phyloP scores from a whole-genome alignment of 2,888 invertebrate genomes.

The Octodonta nipae region DNA sequence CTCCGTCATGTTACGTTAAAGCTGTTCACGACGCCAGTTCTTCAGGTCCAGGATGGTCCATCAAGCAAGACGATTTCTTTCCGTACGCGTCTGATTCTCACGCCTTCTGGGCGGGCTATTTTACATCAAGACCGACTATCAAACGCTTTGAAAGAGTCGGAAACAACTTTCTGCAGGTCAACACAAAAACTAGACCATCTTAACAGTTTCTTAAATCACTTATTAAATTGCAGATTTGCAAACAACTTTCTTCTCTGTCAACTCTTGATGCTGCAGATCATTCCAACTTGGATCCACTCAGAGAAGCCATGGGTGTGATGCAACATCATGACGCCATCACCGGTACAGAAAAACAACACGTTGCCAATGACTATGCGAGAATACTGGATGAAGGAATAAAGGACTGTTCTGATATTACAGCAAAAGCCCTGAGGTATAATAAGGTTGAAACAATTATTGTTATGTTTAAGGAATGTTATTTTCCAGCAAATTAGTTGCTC shows the following conservation, averaged over 20 bases:
- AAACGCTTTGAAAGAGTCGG: conserved; percentile 63
- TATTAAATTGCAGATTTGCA: conserved; percentile 50
- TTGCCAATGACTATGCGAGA: conserved; percentile 77
- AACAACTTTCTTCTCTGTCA: conserved; percentile 56
- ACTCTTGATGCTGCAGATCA: conserved; percentile 40
- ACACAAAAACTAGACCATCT: no score
- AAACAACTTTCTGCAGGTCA: conserved; percentile 60
- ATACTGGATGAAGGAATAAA: conserved; percentile 55
- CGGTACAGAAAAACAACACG: conserved; percentile 74
- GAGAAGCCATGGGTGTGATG: conserved; percentile 67
- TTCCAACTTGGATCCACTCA: conserved; percentile 49
- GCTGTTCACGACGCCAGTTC: conserved; percentile 55
- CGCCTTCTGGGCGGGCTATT: conserved; percentile 88
- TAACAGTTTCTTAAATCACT: no score
- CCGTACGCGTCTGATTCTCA: conserved; percentile 74
- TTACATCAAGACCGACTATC: conserved; percentile 65
- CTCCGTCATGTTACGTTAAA: conserved; percentile 70
- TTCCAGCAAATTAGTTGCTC: conserved; percentile 16
- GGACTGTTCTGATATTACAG: conserved; percentile 43
- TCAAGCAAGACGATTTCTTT: conserved; percentile 77
- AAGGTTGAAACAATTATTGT: background rate
- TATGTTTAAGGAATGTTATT: no score
- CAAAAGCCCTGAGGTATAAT: conserved; percentile 44
- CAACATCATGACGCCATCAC: conserved; percentile 90
- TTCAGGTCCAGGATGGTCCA: conserved; percentile 49